Conservation (phyloP, 2,113 vertebrate species). For the Ranitomeya imitator region DNA sequence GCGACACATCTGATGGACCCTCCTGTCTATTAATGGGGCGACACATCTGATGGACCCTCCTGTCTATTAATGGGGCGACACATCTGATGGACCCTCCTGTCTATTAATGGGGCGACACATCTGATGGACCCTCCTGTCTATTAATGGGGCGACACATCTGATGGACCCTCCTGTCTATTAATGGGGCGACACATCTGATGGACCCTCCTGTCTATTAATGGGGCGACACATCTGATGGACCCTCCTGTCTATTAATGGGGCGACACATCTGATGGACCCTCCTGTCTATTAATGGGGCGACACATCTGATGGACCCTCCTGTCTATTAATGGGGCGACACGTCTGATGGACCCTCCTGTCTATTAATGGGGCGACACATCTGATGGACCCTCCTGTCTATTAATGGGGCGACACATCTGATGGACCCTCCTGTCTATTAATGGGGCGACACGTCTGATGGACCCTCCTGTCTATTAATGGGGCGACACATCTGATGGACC, state of each 20-base stretch:
- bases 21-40: not conserved
- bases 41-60: too few relatives aligned
- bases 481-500: too few relatives aligned
- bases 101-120: not conserved
- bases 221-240: too few relatives aligned
- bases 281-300: not conserved
- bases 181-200: too few relatives aligned
- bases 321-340: not conserved
- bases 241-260: not conserved
- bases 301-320: not conserved
- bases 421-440: not conserved
- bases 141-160: too few relatives aligned
- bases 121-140: not conserved
- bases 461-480: not conserved
- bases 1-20: not conserved
- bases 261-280: too few relatives aligned
- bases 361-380: not conserved
- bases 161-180: not conserved
- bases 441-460: too few relatives aligned
- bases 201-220: not conserved
- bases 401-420: too few relatives aligned
- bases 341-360: not conserved
- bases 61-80: not conserved
- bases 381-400: not conserved
- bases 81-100: not conserved